Evolutionary conservation across 2,888 invertebrate genomes (phyloP), one percentile per base, ranked within the genome.

Genomic region (Rotaria macrura): DNA sequence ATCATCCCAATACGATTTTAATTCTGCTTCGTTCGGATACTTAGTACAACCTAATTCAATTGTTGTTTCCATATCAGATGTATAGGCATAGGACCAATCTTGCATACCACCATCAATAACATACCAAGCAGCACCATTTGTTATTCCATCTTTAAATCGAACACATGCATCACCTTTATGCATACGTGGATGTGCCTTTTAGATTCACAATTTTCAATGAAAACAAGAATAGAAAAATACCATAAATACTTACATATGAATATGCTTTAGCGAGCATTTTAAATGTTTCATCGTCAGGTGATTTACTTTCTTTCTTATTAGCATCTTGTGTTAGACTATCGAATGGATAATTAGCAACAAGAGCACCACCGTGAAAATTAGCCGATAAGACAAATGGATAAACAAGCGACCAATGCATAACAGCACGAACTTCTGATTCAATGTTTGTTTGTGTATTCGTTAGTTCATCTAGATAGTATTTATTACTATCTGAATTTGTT

Each of bases 261-360:
- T 97, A 97, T 0, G 93, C 91, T 87, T 93, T 92, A 0, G 97
- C 94, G n/a, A 97, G 91, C 89, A 94, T 93, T 85, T 93, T 92
- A 89, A 97, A 97, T 20, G 95, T 91, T 4, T 92, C 92, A 91
- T 97, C 94, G 89, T 98, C 97, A 0, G 96, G 95, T 9, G 89
- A 88, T 43, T 93, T 92, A 4, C 95, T 93, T 5, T 85, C 84
- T 20, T 88, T 87, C 25, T 87, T 89, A 87, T 94, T 94, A 6
- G 25, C 20, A 79, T 43, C 25, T 90, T 95, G 95, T 89, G 94
- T 94, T 84, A 25, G 34, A 90, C 94, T 94, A 90, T 97, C 97
- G 90, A 93, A 99, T 0, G 99, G 99, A 91, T 97, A 99, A 91
- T 99, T 99, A 83, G 97, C 98, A 0, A 99, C 98, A 74, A 99